Percentiles rank a stretch among this genome's conserved stretches.
Evolutionary conservation across 2,888 invertebrate species (phyloP).

Genomic region (Leptopterna dolabrata): DNA sequence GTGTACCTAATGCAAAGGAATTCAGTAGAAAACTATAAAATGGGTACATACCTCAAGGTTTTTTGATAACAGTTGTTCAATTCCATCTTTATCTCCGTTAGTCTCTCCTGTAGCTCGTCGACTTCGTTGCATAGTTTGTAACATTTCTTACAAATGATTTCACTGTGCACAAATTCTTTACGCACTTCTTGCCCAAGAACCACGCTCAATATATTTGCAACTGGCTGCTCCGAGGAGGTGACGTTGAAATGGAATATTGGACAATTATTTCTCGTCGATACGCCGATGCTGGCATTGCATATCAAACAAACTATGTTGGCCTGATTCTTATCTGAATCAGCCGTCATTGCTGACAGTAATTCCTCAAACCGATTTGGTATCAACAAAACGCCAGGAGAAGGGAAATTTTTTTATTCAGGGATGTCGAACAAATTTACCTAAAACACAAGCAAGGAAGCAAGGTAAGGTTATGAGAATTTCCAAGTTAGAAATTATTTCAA

Average conservation of each 20-base stretch:
- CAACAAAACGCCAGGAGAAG: background rate
- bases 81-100: slow-evolving; percentile 70
- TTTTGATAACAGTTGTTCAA: slow-evolving; percentile 70
- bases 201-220: slow-evolving; percentile 68
- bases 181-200: slow-evolving; percentile 70
- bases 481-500: background rate
- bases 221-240: slow-evolving; percentile 66
- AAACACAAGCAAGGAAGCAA: slow-evolving; percentile 6
- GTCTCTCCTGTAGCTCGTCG: slow-evolving; percentile 66
- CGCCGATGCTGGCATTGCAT: slow-evolving; percentile 72
- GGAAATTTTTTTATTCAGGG: slow-evolving; percentile 43
- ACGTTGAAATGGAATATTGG: slow-evolving; percentile 69
- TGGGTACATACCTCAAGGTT: slow-evolving; percentile 65
- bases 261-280: slow-evolving; percentile 70
- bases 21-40: no score
- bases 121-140: slow-evolving; percentile 73
- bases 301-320: slow-evolving; percentile 70
- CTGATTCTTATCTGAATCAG: slow-evolving; percentile 56
- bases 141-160: slow-evolving; percentile 76
- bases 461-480: background rate
- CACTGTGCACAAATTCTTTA: slow-evolving; percentile 69
- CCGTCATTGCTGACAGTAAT: slow-evolving; percentile 47
- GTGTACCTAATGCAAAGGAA: no score
- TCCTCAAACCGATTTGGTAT: background rate
- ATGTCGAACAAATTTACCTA: slow-evolving; percentile 45